Conservation (phyloP, 2,888 invertebrate genomes). For the Metacarcinus magister region DNA sequence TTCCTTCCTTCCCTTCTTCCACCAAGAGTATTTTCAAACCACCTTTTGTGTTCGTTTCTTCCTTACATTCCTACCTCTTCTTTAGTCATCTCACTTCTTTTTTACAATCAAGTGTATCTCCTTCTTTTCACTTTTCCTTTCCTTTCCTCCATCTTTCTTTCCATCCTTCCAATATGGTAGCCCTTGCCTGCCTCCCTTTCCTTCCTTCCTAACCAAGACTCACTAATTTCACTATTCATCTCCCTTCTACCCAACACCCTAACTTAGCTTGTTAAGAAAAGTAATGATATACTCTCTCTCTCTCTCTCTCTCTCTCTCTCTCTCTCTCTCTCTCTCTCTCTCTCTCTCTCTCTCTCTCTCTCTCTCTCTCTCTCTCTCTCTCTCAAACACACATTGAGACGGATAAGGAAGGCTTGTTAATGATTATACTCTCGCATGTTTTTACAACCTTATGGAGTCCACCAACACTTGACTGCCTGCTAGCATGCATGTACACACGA, state of each 20-base stretch:
- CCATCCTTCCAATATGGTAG: background rate
- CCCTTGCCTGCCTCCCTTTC: background rate
- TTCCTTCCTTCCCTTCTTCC: background rate
- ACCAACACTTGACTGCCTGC: too few species aligned
- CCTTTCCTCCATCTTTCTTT: conserved; percentile 3
- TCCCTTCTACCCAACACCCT: background rate
- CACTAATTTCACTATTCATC: background rate
- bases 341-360: too few species aligned
- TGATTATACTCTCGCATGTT: too few species aligned
- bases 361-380: too few species aligned
- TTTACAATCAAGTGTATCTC: background rate
- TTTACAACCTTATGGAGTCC: too few species aligned
- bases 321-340: background rate
- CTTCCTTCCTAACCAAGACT: background rate
- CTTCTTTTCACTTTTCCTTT: background rate
- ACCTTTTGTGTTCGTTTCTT: background rate
- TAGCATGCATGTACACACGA: background rate
- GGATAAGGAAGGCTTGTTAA: too few species aligned
- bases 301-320: conserved; percentile 42
- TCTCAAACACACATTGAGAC: too few species aligned
- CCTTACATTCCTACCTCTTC: background rate
- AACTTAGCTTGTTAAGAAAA: background rate
- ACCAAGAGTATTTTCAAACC: background rate
- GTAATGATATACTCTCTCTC: background rate
- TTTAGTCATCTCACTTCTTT: background rate